Evolutionary conservation across 2,113 vertebrate species (phyloP).

Genomic region (Ciconia boyciana): DNA sequence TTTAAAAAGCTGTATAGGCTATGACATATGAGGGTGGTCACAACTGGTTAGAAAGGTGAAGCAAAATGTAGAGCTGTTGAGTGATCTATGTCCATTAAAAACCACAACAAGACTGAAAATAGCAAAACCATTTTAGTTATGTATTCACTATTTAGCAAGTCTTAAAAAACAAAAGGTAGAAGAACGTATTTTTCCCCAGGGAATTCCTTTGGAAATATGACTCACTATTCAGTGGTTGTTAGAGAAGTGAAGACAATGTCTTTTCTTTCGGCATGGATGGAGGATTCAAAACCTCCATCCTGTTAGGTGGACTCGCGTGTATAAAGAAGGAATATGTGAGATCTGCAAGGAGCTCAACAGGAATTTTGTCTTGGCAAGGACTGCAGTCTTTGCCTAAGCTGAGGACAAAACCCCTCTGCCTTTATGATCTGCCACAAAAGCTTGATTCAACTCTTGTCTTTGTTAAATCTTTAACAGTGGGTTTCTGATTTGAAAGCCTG

Average conservation of each 20-base stretch:
- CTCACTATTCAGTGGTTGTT: neutral
- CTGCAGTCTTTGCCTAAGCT: neutral
- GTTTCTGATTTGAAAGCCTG: neutral
- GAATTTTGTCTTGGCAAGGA: neutral
- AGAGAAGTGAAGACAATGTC: neutral
- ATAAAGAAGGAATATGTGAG: neutral
- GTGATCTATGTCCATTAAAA: neutral
- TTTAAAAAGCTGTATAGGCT: neutral
- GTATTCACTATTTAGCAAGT: neutral
- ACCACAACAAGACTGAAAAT: neutral
- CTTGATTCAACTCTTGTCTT: neutral
- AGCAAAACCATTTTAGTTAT: neutral
- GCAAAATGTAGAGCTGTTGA: neutral
- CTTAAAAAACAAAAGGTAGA: neutral
- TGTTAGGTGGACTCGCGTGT: neutral
- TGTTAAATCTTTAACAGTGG: neutral
- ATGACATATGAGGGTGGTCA: fast-evolving
- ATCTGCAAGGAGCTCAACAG: neutral
- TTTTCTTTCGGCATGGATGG: neutral
- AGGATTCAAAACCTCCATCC: neutral
- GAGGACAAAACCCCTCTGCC: neutral
- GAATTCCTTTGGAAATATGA: neutral
- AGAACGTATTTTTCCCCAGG: neutral
- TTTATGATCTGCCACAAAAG: neutral
- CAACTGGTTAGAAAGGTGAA: neutral